Evolutionary conservation across 1,140 invertebrate species (phyloP), one percentile per base, ranked within the genome.

Genomic region (Eufriesea mexicana): DNA sequence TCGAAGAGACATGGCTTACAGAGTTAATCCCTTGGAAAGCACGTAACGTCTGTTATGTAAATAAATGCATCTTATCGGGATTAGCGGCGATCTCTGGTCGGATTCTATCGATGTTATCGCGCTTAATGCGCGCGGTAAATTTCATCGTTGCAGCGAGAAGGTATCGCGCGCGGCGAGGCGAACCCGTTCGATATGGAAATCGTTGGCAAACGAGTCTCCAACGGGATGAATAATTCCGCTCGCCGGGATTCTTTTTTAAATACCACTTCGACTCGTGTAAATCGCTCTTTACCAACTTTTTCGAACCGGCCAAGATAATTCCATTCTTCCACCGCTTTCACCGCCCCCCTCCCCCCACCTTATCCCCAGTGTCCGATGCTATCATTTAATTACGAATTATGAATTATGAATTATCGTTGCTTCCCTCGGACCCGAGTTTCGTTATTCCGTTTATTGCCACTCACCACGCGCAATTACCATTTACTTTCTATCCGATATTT

Each of bases 11-110:
- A 2, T 51, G 47, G 7, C 16, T 35, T 18, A n/a, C 23, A 57
- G 5, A 57, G 23, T n/a, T 7, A 42, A 66, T 66, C 64, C 42
- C 45, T 45, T 45, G 20, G 45, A n/a, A 66, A 45, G 6, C 18
- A 4, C 35, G 35, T 35, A 8, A 12, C 51, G 49, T 18, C 35
- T 55, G 49, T 35, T 55, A 71, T 35, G 68, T 54, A 35, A 71
- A 71, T 55, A 35, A 71, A 35, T n/a, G 68, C 49, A 51, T 55
- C 68, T 71, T 71, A 54, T 71, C 68, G 25, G 47, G 64, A 67
- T 67, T 67, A 67, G 25, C 64, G 42, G 42, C 20, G 64, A 67
- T 67, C 64, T 47, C 25, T 67, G 23, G 6, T 35, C 51, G 68
- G 51, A 71, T 55, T 14, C 49, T 25, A 45, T 67, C 64, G 64